Conservation (phyloP, 92 coral and sea anemone species). For the Zoanthus sansibaricus region DNA sequence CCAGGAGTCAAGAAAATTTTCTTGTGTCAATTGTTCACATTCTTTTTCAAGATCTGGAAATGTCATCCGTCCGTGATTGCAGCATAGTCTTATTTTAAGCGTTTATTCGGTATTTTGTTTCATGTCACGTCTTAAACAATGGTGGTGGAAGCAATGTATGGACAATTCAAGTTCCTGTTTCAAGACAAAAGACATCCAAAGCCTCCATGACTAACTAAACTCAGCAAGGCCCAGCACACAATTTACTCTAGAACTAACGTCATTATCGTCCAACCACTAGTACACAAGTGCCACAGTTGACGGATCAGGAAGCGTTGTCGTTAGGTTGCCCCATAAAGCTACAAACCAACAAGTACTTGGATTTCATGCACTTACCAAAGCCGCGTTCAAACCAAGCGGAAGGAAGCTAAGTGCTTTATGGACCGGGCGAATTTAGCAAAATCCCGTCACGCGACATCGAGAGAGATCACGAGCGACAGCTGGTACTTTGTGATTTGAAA, state of each 20-base stretch:
- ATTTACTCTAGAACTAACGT: neutral
- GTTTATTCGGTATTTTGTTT: too few relatives aligned
- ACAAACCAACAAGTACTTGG: conserved; percentile 32
- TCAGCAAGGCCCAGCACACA: neutral
- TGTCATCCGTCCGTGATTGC: too few relatives aligned
- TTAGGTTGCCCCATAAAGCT: conserved; percentile 29
- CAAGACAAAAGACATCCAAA: neutral
- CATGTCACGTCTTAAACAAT: neutral
- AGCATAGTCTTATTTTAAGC: too few relatives aligned
- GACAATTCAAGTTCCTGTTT: neutral
- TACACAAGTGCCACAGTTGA: neutral
- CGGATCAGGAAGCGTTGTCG: neutral
- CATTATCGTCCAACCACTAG: neutral
- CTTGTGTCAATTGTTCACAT: too few relatives aligned
- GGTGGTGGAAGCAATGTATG: neutral
- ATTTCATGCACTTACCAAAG: neutral
- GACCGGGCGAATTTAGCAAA: neutral
- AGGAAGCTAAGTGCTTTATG: neutral
- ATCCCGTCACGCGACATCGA: neutral
- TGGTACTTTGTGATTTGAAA: neutral
- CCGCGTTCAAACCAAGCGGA: neutral
- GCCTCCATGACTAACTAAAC: neutral
- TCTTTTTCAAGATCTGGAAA: too few relatives aligned
- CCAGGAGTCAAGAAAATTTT: too few relatives aligned
- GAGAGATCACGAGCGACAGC: neutral